Conservation (phyloP, 2,888 invertebrate genomes). For the Ecdyonurus torrentis region DNA sequence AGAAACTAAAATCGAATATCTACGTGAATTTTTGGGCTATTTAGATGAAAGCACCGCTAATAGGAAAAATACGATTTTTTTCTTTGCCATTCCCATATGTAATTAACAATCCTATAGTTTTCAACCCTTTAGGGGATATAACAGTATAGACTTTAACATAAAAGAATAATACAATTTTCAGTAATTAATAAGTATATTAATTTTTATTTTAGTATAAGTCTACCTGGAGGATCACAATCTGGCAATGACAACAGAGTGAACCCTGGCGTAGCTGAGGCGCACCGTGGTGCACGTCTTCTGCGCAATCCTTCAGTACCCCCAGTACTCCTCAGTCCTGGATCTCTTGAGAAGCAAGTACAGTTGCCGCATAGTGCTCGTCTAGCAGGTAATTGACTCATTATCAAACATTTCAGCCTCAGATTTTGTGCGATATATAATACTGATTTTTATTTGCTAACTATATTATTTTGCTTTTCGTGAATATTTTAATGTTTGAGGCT, state of each 20-base stretch:
- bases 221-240: background rate
- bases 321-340: background rate
- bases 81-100: too few species aligned
- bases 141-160: too few species aligned
- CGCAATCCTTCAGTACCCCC: background rate
- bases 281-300: background rate
- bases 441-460: background rate
- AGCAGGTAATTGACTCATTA: background rate
- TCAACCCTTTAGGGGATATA: too few species aligned
- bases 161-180: too few species aligned
- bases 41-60: too few species aligned
- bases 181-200: too few species aligned
- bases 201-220: background rate
- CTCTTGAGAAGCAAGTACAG: background rate
- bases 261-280: background rate
- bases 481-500: background rate
- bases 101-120: too few species aligned
- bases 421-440: background rate
- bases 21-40: too few species aligned
- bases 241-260: background rate
- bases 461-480: background rate
- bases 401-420: background rate
- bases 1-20: too few species aligned
- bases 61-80: too few species aligned
- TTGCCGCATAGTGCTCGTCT: background rate